phyloP scores from a whole-genome alignment of 1,140 invertebrate genomes.

The Bactericera cockerelli region DNA sequence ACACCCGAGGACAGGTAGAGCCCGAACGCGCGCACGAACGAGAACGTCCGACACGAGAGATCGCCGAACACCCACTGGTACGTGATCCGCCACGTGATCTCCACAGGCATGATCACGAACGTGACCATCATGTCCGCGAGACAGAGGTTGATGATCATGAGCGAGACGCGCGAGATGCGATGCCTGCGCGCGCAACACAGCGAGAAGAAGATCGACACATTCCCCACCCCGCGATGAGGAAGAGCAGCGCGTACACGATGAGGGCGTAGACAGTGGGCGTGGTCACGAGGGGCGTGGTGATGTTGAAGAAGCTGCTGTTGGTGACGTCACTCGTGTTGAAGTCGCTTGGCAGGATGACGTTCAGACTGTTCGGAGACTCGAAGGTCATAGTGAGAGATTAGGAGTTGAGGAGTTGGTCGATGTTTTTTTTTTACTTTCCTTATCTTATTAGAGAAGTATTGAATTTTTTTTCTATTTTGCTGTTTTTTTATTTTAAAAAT shows the following conservation, averaged over 20 bases:
- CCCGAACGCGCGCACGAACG: conserved; percentile 59
- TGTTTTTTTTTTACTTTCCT: no score
- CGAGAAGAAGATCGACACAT: conserved; percentile 56
- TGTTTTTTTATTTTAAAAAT: no score
- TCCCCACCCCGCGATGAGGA: conserved; percentile 54
- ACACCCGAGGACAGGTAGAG: conserved; percentile 69
- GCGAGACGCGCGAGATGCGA: conserved; percentile 51
- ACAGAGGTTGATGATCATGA: conserved; percentile 60
- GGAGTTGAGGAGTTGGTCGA: no score
- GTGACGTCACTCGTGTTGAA: no score
- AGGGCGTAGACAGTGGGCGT: conserved; percentile 28
- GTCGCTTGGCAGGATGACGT: no score
- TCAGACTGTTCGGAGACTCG: no score
- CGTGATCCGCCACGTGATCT: conserved; percentile 60
- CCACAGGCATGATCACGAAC: conserved; percentile 62
- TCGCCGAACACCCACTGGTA: conserved; percentile 66
- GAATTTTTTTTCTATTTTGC: no score
- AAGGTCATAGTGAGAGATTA: no score
- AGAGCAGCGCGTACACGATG: conserved; percentile 44
- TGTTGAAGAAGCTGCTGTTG: no score
- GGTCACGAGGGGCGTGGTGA: conserved; percentile 16
- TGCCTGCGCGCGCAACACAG: conserved; percentile 43
- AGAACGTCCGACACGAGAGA: conserved; percentile 50
- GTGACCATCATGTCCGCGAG: conserved; percentile 63
- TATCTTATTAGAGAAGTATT: no score